phyloP scores from a whole-genome alignment of 64 coral and sea anemone genomes.

The Astreopora myriophthalma region DNA sequence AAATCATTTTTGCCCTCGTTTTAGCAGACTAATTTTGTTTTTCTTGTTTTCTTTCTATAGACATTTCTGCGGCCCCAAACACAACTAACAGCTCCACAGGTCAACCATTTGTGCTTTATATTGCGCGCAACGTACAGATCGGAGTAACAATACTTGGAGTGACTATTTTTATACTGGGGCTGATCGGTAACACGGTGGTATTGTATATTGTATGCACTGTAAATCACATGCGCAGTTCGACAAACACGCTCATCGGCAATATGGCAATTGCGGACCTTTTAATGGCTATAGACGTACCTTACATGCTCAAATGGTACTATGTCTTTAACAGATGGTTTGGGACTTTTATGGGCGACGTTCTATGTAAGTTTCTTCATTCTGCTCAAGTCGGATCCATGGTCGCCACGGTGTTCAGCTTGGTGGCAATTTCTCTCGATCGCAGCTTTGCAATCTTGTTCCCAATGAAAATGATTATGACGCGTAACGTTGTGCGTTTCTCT shows the following conservation, averaged over 20 bases:
- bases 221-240: constrained; percentile 72
- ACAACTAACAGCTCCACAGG: not conserved
- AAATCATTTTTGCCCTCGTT: not conserved
- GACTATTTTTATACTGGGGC: constrained; percentile 17
- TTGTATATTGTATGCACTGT: constrained; percentile 60
- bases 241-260: constrained; percentile 74
- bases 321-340: constrained; percentile 54
- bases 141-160: constrained; percentile 54
- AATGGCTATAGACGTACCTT: constrained; percentile 67
- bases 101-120: not conserved
- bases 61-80: not conserved
- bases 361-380: constrained; percentile 58
- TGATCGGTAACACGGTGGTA: constrained; percentile 38
- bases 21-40: not conserved
- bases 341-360: constrained; percentile 25
- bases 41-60: not conserved
- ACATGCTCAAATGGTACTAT: constrained; percentile 67
- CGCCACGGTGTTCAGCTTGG: constrained; percentile 53
- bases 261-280: constrained; percentile 73
- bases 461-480: constrained; percentile 59
- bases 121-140: constrained; percentile 20
- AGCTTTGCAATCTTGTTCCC: constrained; percentile 66
- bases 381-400: constrained; percentile 60
- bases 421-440: constrained; percentile 65
- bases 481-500: constrained; percentile 40